These are phyloP conservation scores for Hydraecia micacea DNA, from an alignment of 2,888 invertebrate genomes.

Conservation along the genomic window DNA sequence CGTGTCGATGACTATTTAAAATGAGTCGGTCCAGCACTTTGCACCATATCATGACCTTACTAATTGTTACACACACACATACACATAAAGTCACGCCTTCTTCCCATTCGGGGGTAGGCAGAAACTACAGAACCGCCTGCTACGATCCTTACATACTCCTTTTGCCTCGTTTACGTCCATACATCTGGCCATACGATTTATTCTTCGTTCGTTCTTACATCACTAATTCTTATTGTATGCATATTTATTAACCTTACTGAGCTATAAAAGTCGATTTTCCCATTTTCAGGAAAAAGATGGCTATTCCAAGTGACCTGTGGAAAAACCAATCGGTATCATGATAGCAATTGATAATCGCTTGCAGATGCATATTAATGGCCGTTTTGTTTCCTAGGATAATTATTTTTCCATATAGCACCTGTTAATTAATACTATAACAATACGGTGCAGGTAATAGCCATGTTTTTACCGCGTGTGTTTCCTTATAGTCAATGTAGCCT, in stretches of 20 bases:
- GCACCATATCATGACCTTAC: background rate
- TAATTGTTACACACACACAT: background rate
- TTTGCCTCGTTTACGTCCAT: background rate
- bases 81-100: background rate
- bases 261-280: background rate
- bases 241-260: background rate
- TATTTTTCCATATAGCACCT: background rate
- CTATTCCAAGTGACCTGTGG: background rate
- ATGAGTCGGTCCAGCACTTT: background rate
- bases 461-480: conserved; percentile 24
- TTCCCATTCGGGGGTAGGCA: background rate
- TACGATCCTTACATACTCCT: no score
- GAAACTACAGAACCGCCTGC: background rate
- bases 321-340: background rate
- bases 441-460: background rate
- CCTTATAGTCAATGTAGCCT: conserved; percentile 42
- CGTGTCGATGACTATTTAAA: background rate
- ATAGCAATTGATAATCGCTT: background rate
- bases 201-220: no score
- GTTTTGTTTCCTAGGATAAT: conserved; percentile 12
- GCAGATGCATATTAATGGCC: background rate
- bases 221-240: background rate
- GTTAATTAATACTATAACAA: conserved; percentile 20
- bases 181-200: background rate
- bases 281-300: background rate